These are phyloP conservation scores for Aviceda subcristata DNA, from an alignment of 2,113 vertebrate species.

Conservation along the genomic window DNA sequence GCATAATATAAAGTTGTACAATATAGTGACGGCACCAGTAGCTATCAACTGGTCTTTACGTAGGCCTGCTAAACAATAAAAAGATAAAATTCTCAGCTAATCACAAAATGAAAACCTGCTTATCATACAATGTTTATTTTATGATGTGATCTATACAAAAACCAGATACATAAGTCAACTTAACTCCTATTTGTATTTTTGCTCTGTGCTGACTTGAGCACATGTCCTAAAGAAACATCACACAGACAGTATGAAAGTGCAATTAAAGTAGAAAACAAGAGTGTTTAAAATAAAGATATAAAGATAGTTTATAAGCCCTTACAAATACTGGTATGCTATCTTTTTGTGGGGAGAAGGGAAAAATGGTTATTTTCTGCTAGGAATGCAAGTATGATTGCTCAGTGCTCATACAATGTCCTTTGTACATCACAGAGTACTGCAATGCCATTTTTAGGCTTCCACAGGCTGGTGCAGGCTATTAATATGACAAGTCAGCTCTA, in stretches of 20 bases:
- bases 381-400: neutral
- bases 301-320: neutral
- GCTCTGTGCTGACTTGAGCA: neutral
- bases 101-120: neutral
- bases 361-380: neutral
- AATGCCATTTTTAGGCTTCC: conserved; percentile 64
- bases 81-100: neutral
- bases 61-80: neutral
- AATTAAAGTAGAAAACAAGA: neutral
- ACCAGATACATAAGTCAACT: neutral
- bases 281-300: neutral
- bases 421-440: conserved; percentile 38
- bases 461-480: conserved; percentile 56
- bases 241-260: rapidly evolving
- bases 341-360: neutral
- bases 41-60: neutral
- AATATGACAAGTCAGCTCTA: conserved; percentile 51
- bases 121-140: neutral
- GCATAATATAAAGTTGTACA: neutral
- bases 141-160: neutral
- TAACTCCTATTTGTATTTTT: neutral
- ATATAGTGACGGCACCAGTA: neutral
- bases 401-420: conserved; percentile 20
- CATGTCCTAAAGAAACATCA: neutral
- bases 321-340: neutral